Evolutionary conservation across 2,888 invertebrate species (phyloP), one percentile per base, ranked within the genome.

Genomic region (Flexamia atlantica): DNA sequence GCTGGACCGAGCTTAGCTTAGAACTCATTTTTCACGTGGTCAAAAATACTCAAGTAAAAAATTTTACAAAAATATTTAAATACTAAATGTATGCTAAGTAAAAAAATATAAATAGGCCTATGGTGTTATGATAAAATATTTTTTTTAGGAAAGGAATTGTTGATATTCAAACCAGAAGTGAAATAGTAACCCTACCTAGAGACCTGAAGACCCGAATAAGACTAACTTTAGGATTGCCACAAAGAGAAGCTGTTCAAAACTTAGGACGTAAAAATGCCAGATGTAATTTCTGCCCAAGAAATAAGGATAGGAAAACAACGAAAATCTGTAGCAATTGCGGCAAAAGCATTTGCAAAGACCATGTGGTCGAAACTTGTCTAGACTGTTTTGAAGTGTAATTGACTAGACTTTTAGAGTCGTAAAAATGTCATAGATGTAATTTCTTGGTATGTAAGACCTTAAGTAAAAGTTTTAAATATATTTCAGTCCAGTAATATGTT

Each of bases 141-240:
- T n/a, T n/a, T n/a, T n/a, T n/a, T n/a, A n/a, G n/a, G n/a, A n/a
- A n/a, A n/a, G n/a, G n/a, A n/a, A n/a, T n/a, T n/a, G n/a, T n/a
- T n/a, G n/a, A n/a, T n/a, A n/a, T n/a, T n/a, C n/a, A n/a, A n/a
- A n/a, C n/a, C n/a, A n/a, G n/a, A 68, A 68, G 14, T 68, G 20
- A 60, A 60, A 60, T 60, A 60, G 60, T 60, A 60, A 60, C 14
- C 7, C 60, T 60, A 40, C 40, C 40, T 9, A 60, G 60, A 14
- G 60, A 14, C 5, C 25, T 60, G 5, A 14, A 60, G 14, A 60
- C 60, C 60, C 5, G 60, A 9, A 60, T 60, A 60, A 60, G 60
- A 60, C 60, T 60, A 14, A 60, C 60, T 60, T 60, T 60, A 60
- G 60, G 60, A 60, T 60, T 60, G 60, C 60, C 60, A 60, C 60